Conservation (phyloP, 2,797 vertebrate species). For the Rhinophrynus dorsalis region DNA sequence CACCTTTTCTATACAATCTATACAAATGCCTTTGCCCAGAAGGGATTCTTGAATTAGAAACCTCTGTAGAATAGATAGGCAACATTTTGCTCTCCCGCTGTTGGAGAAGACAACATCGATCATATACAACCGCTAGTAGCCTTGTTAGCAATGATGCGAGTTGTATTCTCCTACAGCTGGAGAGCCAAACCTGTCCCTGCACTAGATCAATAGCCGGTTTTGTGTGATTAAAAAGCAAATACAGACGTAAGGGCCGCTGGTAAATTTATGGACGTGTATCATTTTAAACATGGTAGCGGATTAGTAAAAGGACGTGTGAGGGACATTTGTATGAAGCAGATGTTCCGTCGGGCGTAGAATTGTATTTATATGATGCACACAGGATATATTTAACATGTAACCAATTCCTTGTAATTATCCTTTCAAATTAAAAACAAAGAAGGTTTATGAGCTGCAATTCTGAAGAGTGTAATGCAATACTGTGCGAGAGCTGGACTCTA, state of each 20-base stretch:
- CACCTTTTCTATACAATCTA: no score
- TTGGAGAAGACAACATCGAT: no score
- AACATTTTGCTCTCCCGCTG: no score
- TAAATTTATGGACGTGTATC: neutral
- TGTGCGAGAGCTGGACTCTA: constrained; percentile 40
- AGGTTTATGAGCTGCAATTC: constrained; percentile 36
- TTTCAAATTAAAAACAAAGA: constrained; percentile 41
- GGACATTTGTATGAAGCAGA: constrained; percentile 14
- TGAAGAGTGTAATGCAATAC: constrained; percentile 42
- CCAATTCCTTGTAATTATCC: constrained; percentile 38
- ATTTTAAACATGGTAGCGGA: neutral
- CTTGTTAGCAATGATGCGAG: no score
- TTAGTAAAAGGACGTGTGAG: neutral
- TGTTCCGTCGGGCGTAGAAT: constrained; percentile 6
- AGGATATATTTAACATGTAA: constrained; percentile 36
- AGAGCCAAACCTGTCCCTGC: no score
- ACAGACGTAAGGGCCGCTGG: neutral
- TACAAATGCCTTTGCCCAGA: no score
- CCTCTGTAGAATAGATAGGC: no score
- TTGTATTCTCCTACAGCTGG: neutral
- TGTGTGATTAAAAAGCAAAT: neutral
- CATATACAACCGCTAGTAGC: no score
- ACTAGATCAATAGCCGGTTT: neutral
- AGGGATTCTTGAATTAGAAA: no score
- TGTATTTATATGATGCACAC: constrained; percentile 24